Evolutionary conservation across 1,140 invertebrate species (phyloP), one percentile per base, ranked within the genome.

Genomic region (Octopus sinensis): DNA sequence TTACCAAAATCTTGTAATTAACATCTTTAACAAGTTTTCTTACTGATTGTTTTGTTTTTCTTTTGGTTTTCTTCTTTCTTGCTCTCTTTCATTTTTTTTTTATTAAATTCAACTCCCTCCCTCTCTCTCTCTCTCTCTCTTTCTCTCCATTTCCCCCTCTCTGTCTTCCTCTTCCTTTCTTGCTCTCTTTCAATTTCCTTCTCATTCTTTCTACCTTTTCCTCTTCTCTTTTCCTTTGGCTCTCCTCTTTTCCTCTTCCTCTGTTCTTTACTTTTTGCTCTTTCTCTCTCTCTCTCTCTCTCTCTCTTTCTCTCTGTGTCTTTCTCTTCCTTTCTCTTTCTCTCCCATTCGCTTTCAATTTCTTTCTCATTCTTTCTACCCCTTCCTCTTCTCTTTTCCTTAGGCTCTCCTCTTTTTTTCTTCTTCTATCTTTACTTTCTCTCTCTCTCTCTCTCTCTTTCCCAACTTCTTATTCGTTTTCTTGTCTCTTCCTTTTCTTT

Each of bases 1-100:
- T 43, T 43, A 43, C 30, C 30, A 43, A 43, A 43, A 43, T 43
- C 30, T 43, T 43, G 30, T 43, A 43, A 43, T 43, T 43, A 43
- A 43, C 30, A 43, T 43, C 30, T 43, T 43, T 43, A 43, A 43
- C 30, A 43, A 43, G 30, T 82, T 5, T 78, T 51, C 71, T 52
- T 79, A 6, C 6, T 10, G 62, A 52, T 82, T 23, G 78, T 62
- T 71, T 17, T 79, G 56, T 82, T 17, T 77, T 79, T 62, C 71
- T 53, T 82, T 77, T 79, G 7, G 52, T 52, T 79, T 54, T 82
- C 56, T 79, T 43, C 68, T 77, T 82, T 53, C 71, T 13, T 79
- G 23, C 79, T 76, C 71, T 53, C 71, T 76, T 82, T 54, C 52
- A 52, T 79, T 30, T 71, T 54, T 79, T 43, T 43, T 43, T 43